phyloP scores from a whole-genome alignment of 64 coral and sea anemone species.

The Stichodactyla helianthus region DNA sequence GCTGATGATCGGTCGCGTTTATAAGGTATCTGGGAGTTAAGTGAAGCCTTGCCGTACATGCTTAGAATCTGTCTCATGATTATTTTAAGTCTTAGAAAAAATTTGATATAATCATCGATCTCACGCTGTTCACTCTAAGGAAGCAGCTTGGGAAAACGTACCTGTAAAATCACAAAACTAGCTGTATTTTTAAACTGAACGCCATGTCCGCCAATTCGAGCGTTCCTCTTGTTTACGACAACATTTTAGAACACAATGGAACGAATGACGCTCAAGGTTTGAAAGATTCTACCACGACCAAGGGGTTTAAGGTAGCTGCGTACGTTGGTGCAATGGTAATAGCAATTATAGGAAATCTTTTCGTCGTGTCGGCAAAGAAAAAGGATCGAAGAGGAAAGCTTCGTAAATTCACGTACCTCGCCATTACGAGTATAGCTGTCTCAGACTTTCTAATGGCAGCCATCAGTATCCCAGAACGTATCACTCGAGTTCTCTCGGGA shows the following conservation, averaged over 20 bases:
- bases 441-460: conserved; percentile 36
- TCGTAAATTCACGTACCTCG: conserved; percentile 33
- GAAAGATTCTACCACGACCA: neutral
- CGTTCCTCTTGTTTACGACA: neutral
- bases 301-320: conserved; percentile 15
- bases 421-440: conserved; percentile 45
- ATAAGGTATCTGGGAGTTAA: neutral
- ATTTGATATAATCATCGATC: neutral
- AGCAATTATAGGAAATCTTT: conserved; percentile 28
- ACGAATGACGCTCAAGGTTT: neutral
- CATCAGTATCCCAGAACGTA: conserved; percentile 37
- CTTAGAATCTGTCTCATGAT: neutral
- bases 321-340: conserved; percentile 5
- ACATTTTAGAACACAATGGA: neutral
- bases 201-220: neutral
- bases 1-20: neutral
- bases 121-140: neutral
- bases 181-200: neutral
- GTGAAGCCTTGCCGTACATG: neutral
- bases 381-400: conserved; percentile 29
- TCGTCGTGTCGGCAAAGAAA: conserved; percentile 25
- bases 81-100: neutral
- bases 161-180: neutral
- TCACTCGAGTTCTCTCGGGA: conserved; percentile 20
- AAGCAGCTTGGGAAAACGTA: neutral